phyloP scores from a whole-genome alignment of 2,113 vertebrate species.

The Fulica atra region DNA sequence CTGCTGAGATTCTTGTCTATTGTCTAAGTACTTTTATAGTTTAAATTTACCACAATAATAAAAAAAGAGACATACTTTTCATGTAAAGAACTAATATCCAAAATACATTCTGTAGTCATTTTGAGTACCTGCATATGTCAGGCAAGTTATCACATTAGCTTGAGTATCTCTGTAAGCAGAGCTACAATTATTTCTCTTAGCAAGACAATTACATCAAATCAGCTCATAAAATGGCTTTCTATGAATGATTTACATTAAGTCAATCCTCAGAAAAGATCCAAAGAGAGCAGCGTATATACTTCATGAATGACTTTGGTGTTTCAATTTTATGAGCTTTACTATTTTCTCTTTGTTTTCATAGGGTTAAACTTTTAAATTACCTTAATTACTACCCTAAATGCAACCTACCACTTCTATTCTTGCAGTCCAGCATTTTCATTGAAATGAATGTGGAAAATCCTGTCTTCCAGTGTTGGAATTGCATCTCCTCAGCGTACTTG shows the following conservation, averaged over 20 bases:
- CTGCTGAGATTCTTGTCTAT: background rate
- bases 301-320: background rate
- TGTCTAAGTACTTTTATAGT: background rate
- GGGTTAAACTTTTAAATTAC: background rate
- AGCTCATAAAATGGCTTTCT: background rate
- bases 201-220: background rate
- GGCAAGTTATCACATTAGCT: background rate
- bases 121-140: background rate
- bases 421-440: background rate
- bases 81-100: background rate
- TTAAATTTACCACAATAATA: background rate
- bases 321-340: background rate
- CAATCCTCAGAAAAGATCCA: background rate
- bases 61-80: background rate
- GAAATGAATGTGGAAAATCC: background rate
- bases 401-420: background rate
- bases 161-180: background rate
- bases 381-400: background rate
- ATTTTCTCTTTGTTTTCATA: background rate
- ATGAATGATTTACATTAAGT: background rate
- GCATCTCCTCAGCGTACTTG: background rate
- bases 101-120: background rate
- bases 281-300: background rate
- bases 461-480: background rate
- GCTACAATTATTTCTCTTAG: background rate